phyloP scores from a whole-genome alignment of 2,888 invertebrate genomes.

The Andrena dorsata region DNA sequence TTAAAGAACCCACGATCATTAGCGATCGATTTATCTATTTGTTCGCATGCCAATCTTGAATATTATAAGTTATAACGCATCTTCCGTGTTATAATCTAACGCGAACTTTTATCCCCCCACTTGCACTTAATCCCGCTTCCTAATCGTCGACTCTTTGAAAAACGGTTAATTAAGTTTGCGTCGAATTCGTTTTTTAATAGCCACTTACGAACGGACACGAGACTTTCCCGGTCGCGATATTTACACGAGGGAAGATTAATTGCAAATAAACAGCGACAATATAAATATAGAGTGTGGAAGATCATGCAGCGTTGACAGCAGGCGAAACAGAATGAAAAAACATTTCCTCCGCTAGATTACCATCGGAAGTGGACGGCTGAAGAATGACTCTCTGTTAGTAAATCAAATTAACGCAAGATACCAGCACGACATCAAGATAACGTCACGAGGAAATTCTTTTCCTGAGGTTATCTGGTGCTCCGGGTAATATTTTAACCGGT shows the following conservation, averaged over 20 bases:
- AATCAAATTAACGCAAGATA: conserved; percentile 18
- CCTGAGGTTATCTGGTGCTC: background rate
- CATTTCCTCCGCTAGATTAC: background rate
- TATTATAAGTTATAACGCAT: background rate
- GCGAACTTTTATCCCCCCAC: background rate
- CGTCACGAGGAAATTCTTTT: conserved; percentile 8
- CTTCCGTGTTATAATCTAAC: background rate
- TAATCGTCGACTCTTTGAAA: background rate
- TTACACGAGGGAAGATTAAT: background rate
- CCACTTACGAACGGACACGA: background rate
- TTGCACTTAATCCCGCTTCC: background rate
- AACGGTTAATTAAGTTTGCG: background rate
- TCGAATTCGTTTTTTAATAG: background rate
- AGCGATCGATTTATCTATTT: background rate
- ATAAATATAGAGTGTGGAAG: background rate
- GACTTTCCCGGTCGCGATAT: background rate
- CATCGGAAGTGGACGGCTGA: background rate
- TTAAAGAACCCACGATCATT: background rate
- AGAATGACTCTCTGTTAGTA: background rate
- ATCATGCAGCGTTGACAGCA: background rate
- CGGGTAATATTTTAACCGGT: background rate
- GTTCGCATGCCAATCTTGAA: background rate
- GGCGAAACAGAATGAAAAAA: background rate
- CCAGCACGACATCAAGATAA: conserved; percentile 11
- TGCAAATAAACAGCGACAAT: too few species aligned